phyloP scores from a whole-genome alignment of 2,888 invertebrate genomes.

The Branchinecta sandiegonensis region DNA sequence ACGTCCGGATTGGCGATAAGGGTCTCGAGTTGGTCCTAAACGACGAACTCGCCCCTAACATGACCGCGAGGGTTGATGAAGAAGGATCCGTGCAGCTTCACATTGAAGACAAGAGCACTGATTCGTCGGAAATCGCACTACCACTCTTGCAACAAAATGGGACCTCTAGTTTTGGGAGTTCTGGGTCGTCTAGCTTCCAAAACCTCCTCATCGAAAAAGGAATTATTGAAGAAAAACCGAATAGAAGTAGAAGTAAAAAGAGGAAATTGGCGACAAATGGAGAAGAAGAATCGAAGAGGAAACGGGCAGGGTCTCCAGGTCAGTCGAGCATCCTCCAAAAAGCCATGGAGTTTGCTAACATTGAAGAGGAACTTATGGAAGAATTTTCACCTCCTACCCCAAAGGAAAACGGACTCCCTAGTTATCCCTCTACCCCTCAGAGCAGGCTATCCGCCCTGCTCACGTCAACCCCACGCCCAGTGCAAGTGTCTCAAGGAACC shows the following conservation, averaged over 20 bases:
- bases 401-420: slow-evolving; percentile 13
- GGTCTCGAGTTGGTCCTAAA: slow-evolving; percentile 47
- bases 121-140: neutral
- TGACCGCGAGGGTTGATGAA: slow-evolving; percentile 21
- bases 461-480: neutral
- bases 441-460: slow-evolving; percentile 16
- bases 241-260: neutral
- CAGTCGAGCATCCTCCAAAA: slow-evolving; percentile 19
- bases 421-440: neutral
- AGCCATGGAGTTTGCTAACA: slow-evolving; percentile 19
- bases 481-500: slow-evolving; percentile 18
- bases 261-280: slow-evolving; percentile 5
- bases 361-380: slow-evolving; percentile 18
- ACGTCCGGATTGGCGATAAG: slow-evolving; percentile 44
- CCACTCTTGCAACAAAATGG: slow-evolving; percentile 10
- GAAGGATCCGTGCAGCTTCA: slow-evolving; percentile 23
- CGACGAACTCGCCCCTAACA: slow-evolving; percentile 20
- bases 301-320: neutral
- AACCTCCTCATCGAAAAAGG: neutral
- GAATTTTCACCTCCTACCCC: neutral
- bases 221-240: slow-evolving; percentile 12
- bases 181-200: neutral
- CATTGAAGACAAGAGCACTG: slow-evolving; percentile 22
- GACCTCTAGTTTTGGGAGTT: neutral
- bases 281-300: neutral